phyloP scores from a whole-genome alignment of 2,797 vertebrate genomes.

The Cuculus canorus region DNA sequence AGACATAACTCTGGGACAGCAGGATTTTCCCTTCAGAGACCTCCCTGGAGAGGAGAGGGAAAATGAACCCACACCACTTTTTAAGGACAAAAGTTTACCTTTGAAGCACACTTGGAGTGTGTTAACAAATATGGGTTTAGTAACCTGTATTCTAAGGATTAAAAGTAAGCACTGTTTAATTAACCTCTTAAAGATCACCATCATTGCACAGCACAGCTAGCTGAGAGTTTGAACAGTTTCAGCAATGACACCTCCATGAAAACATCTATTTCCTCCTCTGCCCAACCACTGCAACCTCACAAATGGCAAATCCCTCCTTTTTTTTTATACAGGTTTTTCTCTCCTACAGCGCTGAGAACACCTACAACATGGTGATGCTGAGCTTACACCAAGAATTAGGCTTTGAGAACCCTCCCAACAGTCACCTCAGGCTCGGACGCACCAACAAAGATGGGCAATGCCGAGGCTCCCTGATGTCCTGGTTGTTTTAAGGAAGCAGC shows the following conservation, averaged over 20 bases:
- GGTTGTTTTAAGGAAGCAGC: not conserved
- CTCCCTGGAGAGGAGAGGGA: not conserved
- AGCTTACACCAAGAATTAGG: fast-evolving
- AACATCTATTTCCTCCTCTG: not conserved
- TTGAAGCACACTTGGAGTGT: not conserved
- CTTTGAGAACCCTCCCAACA: not conserved
- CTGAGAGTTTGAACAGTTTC: not conserved
- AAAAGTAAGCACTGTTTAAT: not conserved
- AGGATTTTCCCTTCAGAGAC: not conserved
- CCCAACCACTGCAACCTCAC: not conserved
- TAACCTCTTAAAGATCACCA: not conserved
- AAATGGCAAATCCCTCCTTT: not conserved
- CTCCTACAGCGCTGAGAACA: not conserved
- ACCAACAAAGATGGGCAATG: not conserved
- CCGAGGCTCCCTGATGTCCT: fast-evolving
- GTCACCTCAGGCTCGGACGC: not conserved
- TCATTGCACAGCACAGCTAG: not conserved
- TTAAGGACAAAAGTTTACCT: not conserved
- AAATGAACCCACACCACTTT: not conserved
- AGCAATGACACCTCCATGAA: not conserved
- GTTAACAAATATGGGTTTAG: not conserved
- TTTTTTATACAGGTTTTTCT: not conserved
- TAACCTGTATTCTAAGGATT: not conserved
- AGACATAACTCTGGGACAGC: fast-evolving
- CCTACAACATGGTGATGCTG: not conserved